A percentile compares a stretch with the other conserved stretches of the same genome.
phyloP scores from a whole-genome alignment of 2,797 vertebrate species.

The Hybognathus amarus region DNA sequence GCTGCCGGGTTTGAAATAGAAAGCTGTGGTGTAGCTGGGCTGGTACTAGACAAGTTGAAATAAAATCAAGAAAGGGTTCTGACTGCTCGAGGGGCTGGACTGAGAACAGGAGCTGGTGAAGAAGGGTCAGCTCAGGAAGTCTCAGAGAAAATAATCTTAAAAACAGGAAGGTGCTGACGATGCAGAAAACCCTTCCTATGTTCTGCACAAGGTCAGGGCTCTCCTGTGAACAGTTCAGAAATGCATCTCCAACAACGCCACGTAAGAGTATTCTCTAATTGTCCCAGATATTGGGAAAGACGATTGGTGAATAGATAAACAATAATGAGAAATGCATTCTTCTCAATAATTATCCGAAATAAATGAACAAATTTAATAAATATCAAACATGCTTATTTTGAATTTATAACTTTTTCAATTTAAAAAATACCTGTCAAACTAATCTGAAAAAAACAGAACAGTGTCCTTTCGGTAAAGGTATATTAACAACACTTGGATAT shows the following conservation, averaged over 20 bases:
- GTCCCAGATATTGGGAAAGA: neutral
- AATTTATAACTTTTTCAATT: neutral
- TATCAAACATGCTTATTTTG: neutral
- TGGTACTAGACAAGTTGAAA: conserved; percentile 52
- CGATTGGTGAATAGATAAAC: neutral
- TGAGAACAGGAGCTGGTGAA: conserved; percentile 41
- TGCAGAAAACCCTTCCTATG: conserved; percentile 56
- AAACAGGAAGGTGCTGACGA: conserved; percentile 72
- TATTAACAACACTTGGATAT: neutral
- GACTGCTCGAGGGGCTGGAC: conserved; percentile 3
- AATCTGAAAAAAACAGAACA: neutral
- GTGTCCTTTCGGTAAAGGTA: neutral
- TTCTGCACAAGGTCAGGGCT: conserved; percentile 48
- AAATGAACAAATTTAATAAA: neutral
- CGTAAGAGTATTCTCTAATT: neutral
- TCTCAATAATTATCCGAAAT: neutral
- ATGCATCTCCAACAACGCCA: neutral
- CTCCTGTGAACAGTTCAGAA: conserved; percentile 55
- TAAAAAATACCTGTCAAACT: neutral
- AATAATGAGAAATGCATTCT: neutral
- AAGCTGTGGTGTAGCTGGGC: conserved; percentile 68
- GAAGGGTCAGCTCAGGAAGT: conserved; percentile 68
- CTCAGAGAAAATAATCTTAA: conserved; percentile 68
- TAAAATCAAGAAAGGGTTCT: conserved; percentile 24
- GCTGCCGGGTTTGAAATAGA: conserved; percentile 73